Percentiles rank a stretch among this genome's conserved stretches.
Conservation (phyloP, 1,140 invertebrate species). For the Ectropis grisescens region DNA sequence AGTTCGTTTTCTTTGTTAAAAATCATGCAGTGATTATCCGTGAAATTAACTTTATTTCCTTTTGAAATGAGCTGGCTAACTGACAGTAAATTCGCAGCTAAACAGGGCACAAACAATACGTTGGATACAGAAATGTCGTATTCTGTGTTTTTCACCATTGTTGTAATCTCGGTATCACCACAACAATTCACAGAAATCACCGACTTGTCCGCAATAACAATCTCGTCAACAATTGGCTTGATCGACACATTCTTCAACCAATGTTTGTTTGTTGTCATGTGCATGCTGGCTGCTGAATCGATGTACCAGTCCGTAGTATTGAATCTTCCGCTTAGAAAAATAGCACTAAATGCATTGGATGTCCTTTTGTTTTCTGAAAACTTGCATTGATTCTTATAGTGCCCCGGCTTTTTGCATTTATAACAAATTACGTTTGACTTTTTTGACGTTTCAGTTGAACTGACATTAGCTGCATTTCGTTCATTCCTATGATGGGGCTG, state of each 20-base stretch:
- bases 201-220: too few relatives aligned
- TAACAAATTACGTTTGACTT: constrained; percentile 7
- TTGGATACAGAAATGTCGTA: constrained; percentile 6
- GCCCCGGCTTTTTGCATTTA: constrained; percentile 6
- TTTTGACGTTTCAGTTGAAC: constrained; percentile 5
- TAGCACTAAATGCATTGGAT: constrained; percentile 9
- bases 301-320: constrained; percentile 8
- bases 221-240: too few relatives aligned
- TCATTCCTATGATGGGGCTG: too few relatives aligned
- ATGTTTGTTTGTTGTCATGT: too few relatives aligned
- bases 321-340: constrained; percentile 8
- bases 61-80: constrained; percentile 11
- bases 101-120: constrained; percentile 9
- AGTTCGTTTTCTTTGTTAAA: constrained; percentile 9
- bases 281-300: constrained; percentile 6
- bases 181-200: too few relatives aligned
- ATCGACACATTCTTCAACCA: too few relatives aligned
- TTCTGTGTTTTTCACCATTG: constrained; percentile 3
- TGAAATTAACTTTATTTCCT: constrained; percentile 12
- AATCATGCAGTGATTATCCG: constrained; percentile 8
- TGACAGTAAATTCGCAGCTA: constrained; percentile 14
- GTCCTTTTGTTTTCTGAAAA: constrained; percentile 4
- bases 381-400: constrained; percentile 9
- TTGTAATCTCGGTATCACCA: constrained; percentile 5
- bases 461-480: too few relatives aligned